Evolutionary conservation across 1,140 invertebrate genomes (phyloP), one percentile per base, ranked within the genome.

Genomic region (Aphelinus atriplicis): DNA sequence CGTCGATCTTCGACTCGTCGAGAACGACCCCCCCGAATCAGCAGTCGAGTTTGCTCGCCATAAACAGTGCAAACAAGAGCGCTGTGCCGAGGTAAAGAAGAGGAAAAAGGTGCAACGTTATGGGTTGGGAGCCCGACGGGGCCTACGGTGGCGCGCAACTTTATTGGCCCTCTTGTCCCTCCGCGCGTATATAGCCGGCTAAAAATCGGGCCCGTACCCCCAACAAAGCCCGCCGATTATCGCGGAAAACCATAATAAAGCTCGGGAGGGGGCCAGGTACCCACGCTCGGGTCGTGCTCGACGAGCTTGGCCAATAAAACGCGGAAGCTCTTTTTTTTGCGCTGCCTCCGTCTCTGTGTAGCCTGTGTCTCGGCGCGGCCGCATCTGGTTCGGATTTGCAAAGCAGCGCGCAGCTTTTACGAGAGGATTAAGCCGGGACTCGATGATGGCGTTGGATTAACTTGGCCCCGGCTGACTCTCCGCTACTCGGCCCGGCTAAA

Each of bases 401-500:
- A 1, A 42, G 7, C 42, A 43, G 60, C 42, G 61, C 42, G 3
- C 9, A 50, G 46, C 26, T 66, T 65, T 73, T 57, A 47, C 51
- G 62, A 48, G 57, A 51, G 78, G 78, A 78, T 81, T 78, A 77
- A 69, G 56, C 5, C 69, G 72, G 77, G 76, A 79, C 77, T 82
- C 77, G 76, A 80, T 80, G 82, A 80, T 77, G 67, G 71, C 62
- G 57, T 67, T 72, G 77, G 79, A 82, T 82, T 82, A 82, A 81
- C 80, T 82, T 80, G 42, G 61, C 60, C 26, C 26, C 26, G 26
- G 26, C 58, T 80, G 75, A 79, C 80, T 82, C 66, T 42, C 58
- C 57, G 26, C 26, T 26, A 77, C 78, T 79, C 62, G 45, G 47
- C 0, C 62, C 48, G 10, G 80, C 79, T 77, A 79, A 80, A 80